A percentile compares a stretch with the other conserved stretches of the same genome.
phyloP scores from a whole-genome alignment of 2,113 vertebrate genomes.

The Micronisus gabar region DNA sequence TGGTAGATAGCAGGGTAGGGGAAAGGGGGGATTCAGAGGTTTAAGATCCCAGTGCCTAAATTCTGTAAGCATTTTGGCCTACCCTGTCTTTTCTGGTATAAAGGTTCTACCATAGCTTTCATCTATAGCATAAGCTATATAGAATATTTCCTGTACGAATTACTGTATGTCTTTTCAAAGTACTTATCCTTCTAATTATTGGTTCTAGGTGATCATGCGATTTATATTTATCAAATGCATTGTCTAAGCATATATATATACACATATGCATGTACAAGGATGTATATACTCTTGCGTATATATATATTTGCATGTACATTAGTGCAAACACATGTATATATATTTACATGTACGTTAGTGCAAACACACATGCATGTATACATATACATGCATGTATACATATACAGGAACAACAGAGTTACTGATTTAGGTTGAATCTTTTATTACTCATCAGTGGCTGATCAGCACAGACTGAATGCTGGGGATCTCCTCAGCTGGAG shows the following conservation, averaged over 20 bases:
- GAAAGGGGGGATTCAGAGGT: not conserved
- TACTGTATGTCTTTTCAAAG: not conserved
- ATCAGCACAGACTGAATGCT: not conserved
- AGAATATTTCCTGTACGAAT: not conserved
- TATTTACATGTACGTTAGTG: not conserved
- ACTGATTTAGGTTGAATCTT: not conserved
- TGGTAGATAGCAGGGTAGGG: not conserved
- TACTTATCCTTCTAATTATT: not conserved
- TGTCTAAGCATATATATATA: not conserved
- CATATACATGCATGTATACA: not conserved
- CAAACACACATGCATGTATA: too few relatives aligned
- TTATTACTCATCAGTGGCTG: not conserved
- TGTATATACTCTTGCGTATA: not conserved
- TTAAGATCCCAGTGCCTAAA: not conserved
- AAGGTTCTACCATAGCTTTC: not conserved
- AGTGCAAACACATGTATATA: too few relatives aligned
- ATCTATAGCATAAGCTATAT: not conserved
- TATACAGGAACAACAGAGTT: not conserved
- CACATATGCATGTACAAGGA: not conserved
- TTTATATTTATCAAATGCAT: not conserved
- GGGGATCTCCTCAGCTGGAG: not conserved
- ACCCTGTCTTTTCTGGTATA: not conserved
- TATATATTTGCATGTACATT: not conserved
- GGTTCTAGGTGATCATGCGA: not conserved
- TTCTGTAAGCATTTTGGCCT: not conserved